Percentiles rank a stretch among this genome's conserved stretches.
phyloP scores from a whole-genome alignment of 2,888 invertebrate genomes.

The Steinernema hermaphroditum region DNA sequence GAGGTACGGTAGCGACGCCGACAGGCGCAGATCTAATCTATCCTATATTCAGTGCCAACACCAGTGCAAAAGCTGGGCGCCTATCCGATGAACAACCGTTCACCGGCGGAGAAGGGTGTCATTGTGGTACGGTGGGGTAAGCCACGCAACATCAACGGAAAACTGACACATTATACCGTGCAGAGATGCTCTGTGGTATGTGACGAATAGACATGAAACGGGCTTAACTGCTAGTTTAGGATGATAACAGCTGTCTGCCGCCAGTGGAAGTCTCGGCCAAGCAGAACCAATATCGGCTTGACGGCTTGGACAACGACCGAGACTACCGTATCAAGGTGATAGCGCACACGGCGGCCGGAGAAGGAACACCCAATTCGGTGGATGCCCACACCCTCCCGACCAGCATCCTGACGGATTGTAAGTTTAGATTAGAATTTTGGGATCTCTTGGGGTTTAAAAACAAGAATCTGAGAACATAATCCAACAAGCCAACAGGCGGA shows the following conservation, averaged over 20 bases:
- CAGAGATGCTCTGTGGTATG: slow-evolving; percentile 35
- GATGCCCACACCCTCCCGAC: slow-evolving; percentile 63
- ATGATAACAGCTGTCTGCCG: slow-evolving; percentile 23
- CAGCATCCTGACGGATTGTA: slow-evolving; percentile 46
- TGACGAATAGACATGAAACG: slow-evolving; percentile 13
- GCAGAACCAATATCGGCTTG: slow-evolving; percentile 51
- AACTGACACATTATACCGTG: slow-evolving; percentile 82
- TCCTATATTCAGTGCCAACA: slow-evolving; percentile 51
- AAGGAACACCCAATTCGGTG: slow-evolving; percentile 74
- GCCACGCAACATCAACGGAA: slow-evolving; percentile 88
- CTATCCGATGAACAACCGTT: slow-evolving; percentile 60
- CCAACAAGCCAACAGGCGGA: too few relatives aligned
- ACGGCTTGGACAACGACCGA: slow-evolving; percentile 77
- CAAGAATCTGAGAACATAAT: too few relatives aligned
- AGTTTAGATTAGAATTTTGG: background rate
- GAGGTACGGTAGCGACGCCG: slow-evolving; percentile 69
- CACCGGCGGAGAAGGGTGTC: slow-evolving; percentile 56
- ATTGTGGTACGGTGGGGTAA: slow-evolving; percentile 86
- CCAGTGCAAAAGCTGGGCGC: slow-evolving; percentile 59
- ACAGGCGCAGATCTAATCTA: too few relatives aligned
- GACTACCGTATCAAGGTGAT: slow-evolving; percentile 79
- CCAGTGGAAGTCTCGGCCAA: slow-evolving; percentile 44
- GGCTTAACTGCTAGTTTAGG: slow-evolving; percentile 2
- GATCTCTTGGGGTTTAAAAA: too few relatives aligned
- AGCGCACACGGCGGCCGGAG: slow-evolving; percentile 85